phyloP scores from a whole-genome alignment of 2,113 vertebrate genomes.

The Ceratotherium simum region DNA sequence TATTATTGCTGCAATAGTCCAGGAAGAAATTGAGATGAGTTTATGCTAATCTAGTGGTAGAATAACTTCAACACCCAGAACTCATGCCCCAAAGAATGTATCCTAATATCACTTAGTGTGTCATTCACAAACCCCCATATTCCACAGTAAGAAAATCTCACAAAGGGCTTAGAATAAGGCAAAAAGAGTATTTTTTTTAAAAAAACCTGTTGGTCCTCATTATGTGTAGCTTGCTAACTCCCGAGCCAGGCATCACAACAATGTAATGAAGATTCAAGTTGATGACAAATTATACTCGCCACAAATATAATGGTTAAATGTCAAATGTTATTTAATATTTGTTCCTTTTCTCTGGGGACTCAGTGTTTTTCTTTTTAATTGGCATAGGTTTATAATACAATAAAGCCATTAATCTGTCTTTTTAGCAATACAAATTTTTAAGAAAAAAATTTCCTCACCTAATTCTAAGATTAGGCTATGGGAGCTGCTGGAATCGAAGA shows the following conservation, averaged over 20 bases:
- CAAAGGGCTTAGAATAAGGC: neutral
- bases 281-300: constrained; percentile 21
- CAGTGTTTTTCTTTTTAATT: neutral
- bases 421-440: neutral
- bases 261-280: neutral
- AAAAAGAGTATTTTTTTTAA: neutral
- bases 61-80: constrained; percentile 20
- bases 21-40: neutral
- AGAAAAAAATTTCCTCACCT: neutral
- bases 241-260: neutral
- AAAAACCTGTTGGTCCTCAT: neutral
- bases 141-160: neutral
- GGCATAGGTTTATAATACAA: neutral
- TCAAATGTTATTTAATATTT: constrained; percentile 7
- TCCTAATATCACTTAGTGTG: neutral
- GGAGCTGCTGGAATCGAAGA: neutral
- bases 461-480: neutral
- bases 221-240: neutral
- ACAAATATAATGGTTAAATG: constrained; percentile 41
- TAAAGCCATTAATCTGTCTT: neutral
- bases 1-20: neutral
- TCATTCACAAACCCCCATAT: neutral
- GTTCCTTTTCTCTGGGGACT: neutral
- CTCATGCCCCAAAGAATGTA: neutral
- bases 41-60: neutral